These are phyloP conservation scores for Tapera naevia DNA, from an alignment of 2,797 vertebrate genomes.

Conservation along the genomic window DNA sequence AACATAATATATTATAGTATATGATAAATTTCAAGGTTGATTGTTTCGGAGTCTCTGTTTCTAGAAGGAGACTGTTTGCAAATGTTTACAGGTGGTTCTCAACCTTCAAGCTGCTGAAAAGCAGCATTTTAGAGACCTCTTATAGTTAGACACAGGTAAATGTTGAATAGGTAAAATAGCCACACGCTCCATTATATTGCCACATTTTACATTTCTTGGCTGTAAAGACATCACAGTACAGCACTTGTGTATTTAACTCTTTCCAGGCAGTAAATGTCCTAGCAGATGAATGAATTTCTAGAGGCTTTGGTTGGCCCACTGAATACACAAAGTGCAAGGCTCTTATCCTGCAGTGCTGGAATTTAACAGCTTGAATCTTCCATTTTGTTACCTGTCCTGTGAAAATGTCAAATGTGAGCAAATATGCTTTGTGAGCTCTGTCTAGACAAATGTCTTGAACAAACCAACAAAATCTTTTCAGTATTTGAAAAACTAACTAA, in stretches of 20 bases:
- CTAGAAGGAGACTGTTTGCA: slow-evolving; percentile 21
- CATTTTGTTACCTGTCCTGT: background rate
- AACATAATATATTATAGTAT: slow-evolving; percentile 10
- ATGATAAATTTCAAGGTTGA: slow-evolving; percentile 25
- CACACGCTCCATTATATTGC: slow-evolving; percentile 1
- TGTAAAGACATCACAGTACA: background rate
- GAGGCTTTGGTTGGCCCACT: background rate
- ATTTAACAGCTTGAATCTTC: background rate
- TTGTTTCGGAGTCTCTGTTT: slow-evolving; percentile 48
- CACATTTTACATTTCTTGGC: slow-evolving; percentile 24
- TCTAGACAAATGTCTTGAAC: background rate
- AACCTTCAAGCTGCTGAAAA: slow-evolving; percentile 34
- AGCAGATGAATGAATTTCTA: background rate
- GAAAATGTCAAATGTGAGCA: slow-evolving; percentile 40
- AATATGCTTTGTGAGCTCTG: background rate
- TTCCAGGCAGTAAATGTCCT: background rate
- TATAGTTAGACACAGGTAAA: slow-evolving; percentile 49
- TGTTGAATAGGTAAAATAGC: slow-evolving; percentile 27
- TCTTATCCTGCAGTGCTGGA: background rate
- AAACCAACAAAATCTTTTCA: background rate
- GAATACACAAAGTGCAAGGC: background rate
- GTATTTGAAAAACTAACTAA: slow-evolving; percentile 12
- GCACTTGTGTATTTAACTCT: background rate
- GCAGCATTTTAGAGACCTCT: slow-evolving; percentile 55
- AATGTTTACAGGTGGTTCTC: slow-evolving; percentile 67